Conservation (phyloP, 37 sponge, comb jelly and placozoan genomes). For the Oopsacas minuta region DNA sequence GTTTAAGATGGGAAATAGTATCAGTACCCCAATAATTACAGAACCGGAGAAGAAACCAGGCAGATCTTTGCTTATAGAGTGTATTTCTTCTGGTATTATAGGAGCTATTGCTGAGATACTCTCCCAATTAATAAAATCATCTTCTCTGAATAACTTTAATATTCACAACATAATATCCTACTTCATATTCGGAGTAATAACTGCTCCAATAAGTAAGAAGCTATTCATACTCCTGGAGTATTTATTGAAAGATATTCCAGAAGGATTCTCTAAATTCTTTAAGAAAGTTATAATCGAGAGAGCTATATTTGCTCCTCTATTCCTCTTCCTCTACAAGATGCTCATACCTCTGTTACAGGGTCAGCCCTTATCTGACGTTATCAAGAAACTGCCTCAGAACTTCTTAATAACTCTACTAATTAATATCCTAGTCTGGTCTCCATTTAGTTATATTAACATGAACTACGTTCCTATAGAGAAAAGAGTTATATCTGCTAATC, state of each 20-base stretch:
- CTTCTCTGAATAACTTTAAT: background rate
- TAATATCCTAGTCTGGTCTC: constrained; percentile 10
- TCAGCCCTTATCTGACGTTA: background rate
- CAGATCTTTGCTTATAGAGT: background rate
- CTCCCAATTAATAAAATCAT: background rate
- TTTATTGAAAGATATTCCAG: background rate
- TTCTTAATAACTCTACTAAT: background rate
- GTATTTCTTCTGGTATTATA: background rate
- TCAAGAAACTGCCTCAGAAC: background rate
- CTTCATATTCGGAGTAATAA: background rate
- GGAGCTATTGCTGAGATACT: background rate
- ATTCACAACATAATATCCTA: background rate
- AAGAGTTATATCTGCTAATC: background rate
- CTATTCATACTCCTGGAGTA: background rate
- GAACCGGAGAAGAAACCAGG: too few species aligned
- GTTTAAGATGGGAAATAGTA: too few species aligned
- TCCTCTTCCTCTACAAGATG: background rate
- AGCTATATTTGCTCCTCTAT: background rate
- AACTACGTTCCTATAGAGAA: constrained; percentile 6
- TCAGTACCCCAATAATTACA: too few species aligned
- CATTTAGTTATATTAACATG: background rate
- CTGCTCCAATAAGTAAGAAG: background rate
- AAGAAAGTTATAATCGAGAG: background rate
- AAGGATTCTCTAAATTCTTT: constrained; percentile 15
- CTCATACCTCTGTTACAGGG: background rate